These are phyloP conservation scores for Stercorarius parasiticus DNA, from an alignment of 2,113 vertebrate genomes.

Conservation along the genomic window DNA sequence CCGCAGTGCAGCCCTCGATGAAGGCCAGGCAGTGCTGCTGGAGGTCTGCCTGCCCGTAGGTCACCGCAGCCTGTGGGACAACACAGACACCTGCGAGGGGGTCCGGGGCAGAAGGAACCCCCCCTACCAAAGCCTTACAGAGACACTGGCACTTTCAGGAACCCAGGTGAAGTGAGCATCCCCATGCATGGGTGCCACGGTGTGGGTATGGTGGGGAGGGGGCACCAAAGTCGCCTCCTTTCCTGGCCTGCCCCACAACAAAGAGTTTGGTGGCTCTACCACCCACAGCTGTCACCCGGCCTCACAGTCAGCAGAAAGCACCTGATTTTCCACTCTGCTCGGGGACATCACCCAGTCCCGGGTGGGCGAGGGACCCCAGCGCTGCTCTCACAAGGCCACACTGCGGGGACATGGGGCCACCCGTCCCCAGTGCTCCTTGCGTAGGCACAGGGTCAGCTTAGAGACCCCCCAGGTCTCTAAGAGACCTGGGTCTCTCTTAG, in stretches of 20 bases:
- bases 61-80: slow-evolving; percentile 74
- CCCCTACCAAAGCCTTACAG: background rate
- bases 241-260: background rate
- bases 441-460: background rate
- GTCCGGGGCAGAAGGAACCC: background rate
- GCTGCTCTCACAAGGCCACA: background rate
- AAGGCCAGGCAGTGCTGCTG: slow-evolving; percentile 76
- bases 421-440: background rate
- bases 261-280: background rate
- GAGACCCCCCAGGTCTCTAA: background rate
- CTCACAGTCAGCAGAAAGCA: background rate
- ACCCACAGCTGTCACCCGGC: rapidly evolving
- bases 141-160: rapidly evolving
- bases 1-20: slow-evolving; percentile 72
- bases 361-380: rapidly evolving
- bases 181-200: rapidly evolving
- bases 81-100: background rate
- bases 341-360: rapidly evolving
- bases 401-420: background rate
- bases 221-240: background rate
- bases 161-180: background rate
- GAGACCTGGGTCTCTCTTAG: too few relatives aligned
- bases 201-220: background rate
- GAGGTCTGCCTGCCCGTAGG: slow-evolving; percentile 73
- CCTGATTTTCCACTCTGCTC: background rate